Evolutionary conservation across 2,113 vertebrate genomes (phyloP), one percentile per base, ranked within the genome.

Genomic region (Ammodytes marinus): DNA sequence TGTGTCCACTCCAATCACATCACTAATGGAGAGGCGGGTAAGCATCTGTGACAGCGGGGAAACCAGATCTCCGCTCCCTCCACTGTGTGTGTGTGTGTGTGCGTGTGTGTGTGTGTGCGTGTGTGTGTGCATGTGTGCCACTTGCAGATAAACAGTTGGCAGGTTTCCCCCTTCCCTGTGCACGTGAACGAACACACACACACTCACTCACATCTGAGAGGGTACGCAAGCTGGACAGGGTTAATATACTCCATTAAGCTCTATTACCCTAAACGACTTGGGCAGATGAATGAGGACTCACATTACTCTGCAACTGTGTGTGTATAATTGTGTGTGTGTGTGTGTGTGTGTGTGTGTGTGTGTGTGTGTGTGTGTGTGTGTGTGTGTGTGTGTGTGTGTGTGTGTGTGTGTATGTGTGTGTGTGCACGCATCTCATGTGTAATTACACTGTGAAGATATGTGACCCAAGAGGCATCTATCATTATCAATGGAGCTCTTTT

Each of bases 1-100:
- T 89, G 37, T 91, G 93, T 93, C 91, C 92, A 88, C 89, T 93
- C 91, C 92, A 97, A 98, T 96, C 95, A 96, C 13, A 95, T 97
- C 97, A 96, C 97, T 98, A 97, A 98, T 98, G 96, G 92, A 93
- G 92, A 93, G 91, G 87, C 81, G 96, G 90, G 88, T 91, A 93
- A 93, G 93, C 93, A 92, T 93, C 92, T 93, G 91, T 93, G 92
- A 93, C 91, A 89, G 93, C 86, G 89, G 27, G 89, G 92, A 91
- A 93, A 94, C 91, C 84, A 89, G 90, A 94, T 91, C 92, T 82
- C 82, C 58, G 49, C 88, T 77, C 75, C 68, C 86, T 27, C 59
- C 61, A 47, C 40, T 71, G 77, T 80, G 87, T 74, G 87, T 85
- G 83, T 81, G 71, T 76, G 17, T 60, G 55, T 58, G 70, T 71